A percentile compares a stretch with the other conserved stretches of the same genome.
phyloP scores from a whole-genome alignment of 1,140 invertebrate genomes.

The Diabrotica virgifera region DNA sequence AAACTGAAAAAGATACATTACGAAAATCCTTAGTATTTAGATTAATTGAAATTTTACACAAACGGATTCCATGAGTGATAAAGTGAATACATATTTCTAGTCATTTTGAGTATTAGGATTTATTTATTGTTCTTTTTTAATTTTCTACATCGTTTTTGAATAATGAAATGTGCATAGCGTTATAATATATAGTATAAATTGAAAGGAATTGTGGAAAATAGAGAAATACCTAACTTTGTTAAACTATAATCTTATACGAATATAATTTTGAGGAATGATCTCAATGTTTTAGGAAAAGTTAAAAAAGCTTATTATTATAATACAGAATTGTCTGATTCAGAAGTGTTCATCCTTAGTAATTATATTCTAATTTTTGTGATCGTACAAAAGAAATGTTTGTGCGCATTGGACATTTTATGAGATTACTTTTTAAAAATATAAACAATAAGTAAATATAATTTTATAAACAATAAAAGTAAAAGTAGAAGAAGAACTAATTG shows the following conservation, averaged over 20 bases:
- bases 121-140: constrained; percentile 13
- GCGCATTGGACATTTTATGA: no score
- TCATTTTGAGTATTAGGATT: constrained; percentile 12
- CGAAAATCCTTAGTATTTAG: no score
- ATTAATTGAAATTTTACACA: no score
- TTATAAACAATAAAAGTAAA: no score
- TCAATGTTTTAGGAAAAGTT: constrained; percentile 28
- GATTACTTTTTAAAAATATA: no score
- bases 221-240: constrained; percentile 15
- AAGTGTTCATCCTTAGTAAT: neutral
- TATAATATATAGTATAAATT: constrained; percentile 20
- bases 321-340: neutral
- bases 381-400: no score
- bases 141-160: constrained; percentile 6
- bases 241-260: constrained; percentile 12
- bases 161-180: constrained; percentile 12
- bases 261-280: constrained; percentile 23
- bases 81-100: constrained; percentile 13
- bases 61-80: constrained; percentile 20
- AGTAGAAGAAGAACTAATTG: no score
- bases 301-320: constrained; percentile 26
- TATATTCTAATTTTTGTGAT: no score
- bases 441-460: no score
- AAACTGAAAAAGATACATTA: no score
- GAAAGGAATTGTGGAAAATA: constrained; percentile 15